Conservation (phyloP, 2,797 vertebrate species). For the Myripristis jacobus region DNA sequence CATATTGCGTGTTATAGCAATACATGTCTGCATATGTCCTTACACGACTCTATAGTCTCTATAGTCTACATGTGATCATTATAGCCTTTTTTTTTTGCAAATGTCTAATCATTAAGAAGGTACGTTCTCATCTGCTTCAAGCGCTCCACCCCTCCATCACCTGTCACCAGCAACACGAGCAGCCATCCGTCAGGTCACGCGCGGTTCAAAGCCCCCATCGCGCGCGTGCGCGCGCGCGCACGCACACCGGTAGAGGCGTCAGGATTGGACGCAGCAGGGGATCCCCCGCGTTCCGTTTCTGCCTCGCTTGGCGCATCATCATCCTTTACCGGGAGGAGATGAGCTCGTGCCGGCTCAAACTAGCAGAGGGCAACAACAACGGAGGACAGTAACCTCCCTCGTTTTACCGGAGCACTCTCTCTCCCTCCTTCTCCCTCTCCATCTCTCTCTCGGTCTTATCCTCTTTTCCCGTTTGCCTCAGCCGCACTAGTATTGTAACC, state of each 20-base stretch:
- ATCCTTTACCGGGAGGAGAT: constrained; percentile 67
- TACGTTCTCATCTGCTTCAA: background rate
- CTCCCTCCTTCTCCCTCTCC: constrained; percentile 1
- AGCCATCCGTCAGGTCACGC: constrained; percentile 22
- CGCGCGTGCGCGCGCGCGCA: constrained; percentile 2
- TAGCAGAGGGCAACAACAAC: constrained; percentile 54
- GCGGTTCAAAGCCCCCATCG: constrained; percentile 52
- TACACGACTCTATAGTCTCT: background rate
- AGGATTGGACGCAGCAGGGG: constrained; percentile 80
- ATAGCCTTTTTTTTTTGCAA: too few relatives aligned
- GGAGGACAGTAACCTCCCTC: constrained; percentile 41
- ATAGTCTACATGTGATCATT: background rate
- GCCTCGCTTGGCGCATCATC: constrained; percentile 73
- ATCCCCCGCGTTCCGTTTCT: constrained; percentile 71
- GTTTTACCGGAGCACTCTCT: constrained; percentile 28
- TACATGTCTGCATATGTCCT: too few relatives aligned
- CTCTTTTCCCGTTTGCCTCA: background rate
- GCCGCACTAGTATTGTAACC: background rate
- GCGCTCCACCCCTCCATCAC: constrained; percentile 31
- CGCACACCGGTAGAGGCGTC: constrained; percentile 62
- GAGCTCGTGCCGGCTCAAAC: constrained; percentile 62
- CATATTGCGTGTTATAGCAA: too few relatives aligned
- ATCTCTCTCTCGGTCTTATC: background rate
- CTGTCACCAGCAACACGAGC: constrained; percentile 31
- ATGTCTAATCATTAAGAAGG: constrained; percentile 22